These are phyloP conservation scores for Pyxicephalus adspersus DNA, from an alignment of 2,113 vertebrate species.

Conservation along the genomic window DNA sequence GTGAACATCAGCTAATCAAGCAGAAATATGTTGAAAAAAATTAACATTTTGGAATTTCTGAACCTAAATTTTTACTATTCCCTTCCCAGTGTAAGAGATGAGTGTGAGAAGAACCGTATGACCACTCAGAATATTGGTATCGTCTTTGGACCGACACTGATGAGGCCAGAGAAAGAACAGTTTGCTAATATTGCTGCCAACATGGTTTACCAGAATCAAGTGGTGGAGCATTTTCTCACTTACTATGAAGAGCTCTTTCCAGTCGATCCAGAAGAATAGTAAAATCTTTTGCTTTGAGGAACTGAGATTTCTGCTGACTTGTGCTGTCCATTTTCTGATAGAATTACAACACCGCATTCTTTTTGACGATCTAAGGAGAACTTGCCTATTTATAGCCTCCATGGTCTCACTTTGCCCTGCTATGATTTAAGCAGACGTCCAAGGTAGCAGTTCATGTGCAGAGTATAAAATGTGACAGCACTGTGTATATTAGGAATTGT, in stretches of 20 bases:
- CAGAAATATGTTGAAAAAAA: no score
- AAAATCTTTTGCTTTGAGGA: not conserved
- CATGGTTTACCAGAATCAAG: conserved; percentile 85
- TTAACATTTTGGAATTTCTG: not conserved
- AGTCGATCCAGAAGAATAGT: conserved; percentile 28
- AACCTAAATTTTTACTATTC: not conserved
- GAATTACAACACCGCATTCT: not conserved
- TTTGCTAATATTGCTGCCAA: conserved; percentile 79
- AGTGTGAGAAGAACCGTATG: conserved; percentile 83
- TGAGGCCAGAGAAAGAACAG: conserved; percentile 82
- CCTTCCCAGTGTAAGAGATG: conserved; percentile 78
- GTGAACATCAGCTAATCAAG: no score
- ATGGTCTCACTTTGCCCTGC: not conserved
- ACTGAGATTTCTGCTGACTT: not conserved
- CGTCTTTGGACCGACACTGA: conserved; percentile 91
- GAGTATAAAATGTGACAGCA: not conserved
- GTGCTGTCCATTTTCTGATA: not conserved
- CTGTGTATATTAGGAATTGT: not conserved
- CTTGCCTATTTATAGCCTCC: not conserved
- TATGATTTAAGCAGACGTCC: not conserved
- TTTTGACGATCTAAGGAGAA: not conserved
- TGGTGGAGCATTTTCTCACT: conserved; percentile 85
- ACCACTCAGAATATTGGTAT: conserved; percentile 91
- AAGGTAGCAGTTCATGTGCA: no score
- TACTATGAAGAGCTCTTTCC: conserved; percentile 77